Conservation (phyloP, 2,113 vertebrate genomes). For the Rhipidura dahli region DNA sequence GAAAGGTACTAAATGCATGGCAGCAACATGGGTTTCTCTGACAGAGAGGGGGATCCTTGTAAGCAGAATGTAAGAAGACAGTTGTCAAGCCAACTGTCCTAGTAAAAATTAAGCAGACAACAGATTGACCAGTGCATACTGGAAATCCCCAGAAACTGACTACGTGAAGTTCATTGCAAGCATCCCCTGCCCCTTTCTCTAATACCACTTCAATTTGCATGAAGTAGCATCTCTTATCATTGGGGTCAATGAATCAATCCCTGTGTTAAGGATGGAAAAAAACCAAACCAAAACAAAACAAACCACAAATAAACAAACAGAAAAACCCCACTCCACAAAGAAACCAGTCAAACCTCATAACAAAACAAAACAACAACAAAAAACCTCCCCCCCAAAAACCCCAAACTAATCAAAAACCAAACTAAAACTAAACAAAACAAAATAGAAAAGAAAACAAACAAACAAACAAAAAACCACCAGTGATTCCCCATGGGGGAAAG, state of each 20-base stretch:
- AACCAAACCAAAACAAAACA: not conserved
- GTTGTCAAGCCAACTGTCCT: not conserved
- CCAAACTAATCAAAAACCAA: not conserved
- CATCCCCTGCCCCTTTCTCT: not conserved
- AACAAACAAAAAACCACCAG: not conserved
- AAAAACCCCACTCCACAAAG: not conserved
- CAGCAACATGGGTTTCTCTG: not conserved
- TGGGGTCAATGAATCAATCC: not conserved
- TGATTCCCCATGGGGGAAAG: not conserved
- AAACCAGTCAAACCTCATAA: not conserved
- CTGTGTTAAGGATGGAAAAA: not conserved
- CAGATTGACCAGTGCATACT: not conserved
- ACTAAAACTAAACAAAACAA: not conserved
- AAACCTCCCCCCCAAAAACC: rapidly evolving
- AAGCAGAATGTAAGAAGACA: not conserved
- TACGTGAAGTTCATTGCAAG: not conserved
- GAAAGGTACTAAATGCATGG: rapidly evolving
- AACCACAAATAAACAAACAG: not conserved
- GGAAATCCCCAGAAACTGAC: not conserved
- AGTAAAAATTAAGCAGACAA: not conserved
- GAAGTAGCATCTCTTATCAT: not conserved
- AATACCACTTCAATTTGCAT: not conserved
- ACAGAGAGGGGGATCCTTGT: not conserved
- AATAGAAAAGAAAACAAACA: not conserved
- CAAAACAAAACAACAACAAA: not conserved